A percentile compares a stretch with the other conserved stretches of the same genome.
Conservation (phyloP, 2,888 invertebrate species). For the Plemyria rubiginata region DNA sequence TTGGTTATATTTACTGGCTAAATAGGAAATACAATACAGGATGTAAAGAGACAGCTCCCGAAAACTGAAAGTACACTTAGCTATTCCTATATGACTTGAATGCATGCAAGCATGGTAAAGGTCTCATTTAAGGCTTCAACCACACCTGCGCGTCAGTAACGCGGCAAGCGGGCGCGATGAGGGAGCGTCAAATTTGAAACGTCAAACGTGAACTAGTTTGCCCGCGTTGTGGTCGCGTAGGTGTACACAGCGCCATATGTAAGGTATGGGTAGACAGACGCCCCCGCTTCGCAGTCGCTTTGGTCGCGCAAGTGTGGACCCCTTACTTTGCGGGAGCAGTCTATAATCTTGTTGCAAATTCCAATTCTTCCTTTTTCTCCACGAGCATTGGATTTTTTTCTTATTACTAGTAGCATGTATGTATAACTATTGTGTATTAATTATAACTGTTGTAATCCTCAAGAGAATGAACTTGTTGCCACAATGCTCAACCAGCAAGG, state of each 20-base stretch:
- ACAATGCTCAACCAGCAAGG: not conserved
- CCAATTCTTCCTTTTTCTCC: not conserved
- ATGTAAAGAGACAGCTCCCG: not conserved
- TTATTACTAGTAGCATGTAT: not conserved
- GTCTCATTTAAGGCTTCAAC: not conserved
- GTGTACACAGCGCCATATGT: too few species aligned
- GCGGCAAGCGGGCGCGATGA: too few species aligned
- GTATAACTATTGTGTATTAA: not conserved
- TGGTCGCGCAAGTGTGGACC: too few species aligned
- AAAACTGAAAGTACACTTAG: not conserved
- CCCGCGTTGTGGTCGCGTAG: too few species aligned
- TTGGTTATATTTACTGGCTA: not conserved
- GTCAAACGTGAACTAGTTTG: too few species aligned
- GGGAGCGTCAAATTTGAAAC: too few species aligned
- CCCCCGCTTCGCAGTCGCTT: too few species aligned
- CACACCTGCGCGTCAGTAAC: too few species aligned
- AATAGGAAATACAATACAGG: not conserved
- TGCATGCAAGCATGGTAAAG: slow-evolving; percentile 1
- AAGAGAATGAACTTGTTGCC: not conserved
- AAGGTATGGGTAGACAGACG: too few species aligned
- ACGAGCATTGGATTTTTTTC: not conserved
- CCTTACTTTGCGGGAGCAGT: not conserved
- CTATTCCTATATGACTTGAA: not conserved
- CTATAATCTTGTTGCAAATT: not conserved
- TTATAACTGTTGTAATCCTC: not conserved